Conservation (phyloP, 1,140 invertebrate genomes). For the Bombus superbus region DNA sequence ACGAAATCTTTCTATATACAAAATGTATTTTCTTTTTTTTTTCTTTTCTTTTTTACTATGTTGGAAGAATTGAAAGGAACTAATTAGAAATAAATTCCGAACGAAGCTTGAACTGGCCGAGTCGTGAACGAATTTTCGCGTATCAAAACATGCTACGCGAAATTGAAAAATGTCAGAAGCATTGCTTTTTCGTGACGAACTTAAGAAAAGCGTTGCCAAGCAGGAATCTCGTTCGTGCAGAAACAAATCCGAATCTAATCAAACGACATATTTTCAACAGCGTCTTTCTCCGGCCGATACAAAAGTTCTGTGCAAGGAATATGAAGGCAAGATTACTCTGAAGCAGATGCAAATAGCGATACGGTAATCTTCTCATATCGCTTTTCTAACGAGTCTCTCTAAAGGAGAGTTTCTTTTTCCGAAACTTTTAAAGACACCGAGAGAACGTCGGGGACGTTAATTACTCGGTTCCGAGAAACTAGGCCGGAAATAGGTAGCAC, state of each 20-base stretch:
- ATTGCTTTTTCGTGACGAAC: neutral
- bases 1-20: too few relatives aligned
- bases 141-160: too few relatives aligned
- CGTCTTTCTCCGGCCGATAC: too few relatives aligned
- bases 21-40: too few relatives aligned
- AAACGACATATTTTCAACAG: neutral
- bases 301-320: neutral
- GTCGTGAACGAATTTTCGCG: neutral
- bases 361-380: constrained; percentile 8
- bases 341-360: neutral
- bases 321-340: neutral
- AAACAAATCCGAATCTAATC: too few relatives aligned
- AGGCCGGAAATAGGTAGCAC: constrained; percentile 30
- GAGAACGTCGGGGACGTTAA: constrained; percentile 25
- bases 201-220: neutral
- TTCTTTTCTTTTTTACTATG: too few relatives aligned
- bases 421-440: constrained; percentile 24
- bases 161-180: too few relatives aligned
- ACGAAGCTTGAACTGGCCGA: neutral
- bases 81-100: neutral
- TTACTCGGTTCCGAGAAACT: constrained; percentile 35
- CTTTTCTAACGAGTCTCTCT: constrained; percentile 9
- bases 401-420: neutral
- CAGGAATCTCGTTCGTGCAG: neutral
- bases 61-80: neutral